These are phyloP conservation scores for Drosophila willistoni DNA, from an alignment of 1,140 invertebrate genomes.

Conservation along the genomic window DNA sequence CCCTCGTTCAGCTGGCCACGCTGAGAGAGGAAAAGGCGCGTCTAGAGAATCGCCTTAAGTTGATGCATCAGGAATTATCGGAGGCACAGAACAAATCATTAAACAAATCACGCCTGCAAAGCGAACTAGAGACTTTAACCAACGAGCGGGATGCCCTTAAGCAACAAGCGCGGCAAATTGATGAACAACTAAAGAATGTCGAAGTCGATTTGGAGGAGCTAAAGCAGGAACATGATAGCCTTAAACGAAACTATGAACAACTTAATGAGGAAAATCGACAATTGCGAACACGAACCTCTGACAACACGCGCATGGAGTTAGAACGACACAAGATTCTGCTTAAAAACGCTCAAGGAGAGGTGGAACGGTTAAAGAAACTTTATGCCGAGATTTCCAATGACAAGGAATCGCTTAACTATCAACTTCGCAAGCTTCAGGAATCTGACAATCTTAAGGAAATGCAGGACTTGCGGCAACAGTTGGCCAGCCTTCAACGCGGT, in stretches of 20 bases:
- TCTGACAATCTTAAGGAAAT: conserved; percentile 65
- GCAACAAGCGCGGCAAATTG: conserved; percentile 39
- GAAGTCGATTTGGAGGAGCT: conserved; percentile 57
- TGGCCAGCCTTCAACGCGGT: conserved; percentile 54
- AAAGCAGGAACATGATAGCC: conserved; percentile 55
- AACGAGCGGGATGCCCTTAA: conserved; percentile 47
- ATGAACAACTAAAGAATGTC: conserved; percentile 41
- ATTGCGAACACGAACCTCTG: conserved; percentile 43
- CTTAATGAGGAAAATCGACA: conserved; percentile 59
- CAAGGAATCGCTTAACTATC: conserved; percentile 67
- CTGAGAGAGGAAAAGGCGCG: conserved; percentile 67
- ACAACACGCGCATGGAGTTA: conserved; percentile 60
- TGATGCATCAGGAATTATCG: conserved; percentile 63
- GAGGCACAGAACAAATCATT: conserved; percentile 39
- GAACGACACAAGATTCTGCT: conserved; percentile 73
- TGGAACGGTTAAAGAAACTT: conserved; percentile 71
- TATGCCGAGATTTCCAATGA: conserved; percentile 75
- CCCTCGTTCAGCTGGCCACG: conserved; percentile 66
- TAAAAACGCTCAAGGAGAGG: conserved; percentile 73
- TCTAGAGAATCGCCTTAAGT: conserved; percentile 58
- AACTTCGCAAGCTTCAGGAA: conserved; percentile 62
- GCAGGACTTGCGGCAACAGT: conserved; percentile 60
- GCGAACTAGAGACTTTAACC: conserved; percentile 29
- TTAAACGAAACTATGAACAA: conserved; percentile 55
- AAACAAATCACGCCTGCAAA: conserved; percentile 29